Percentiles rank a stretch among this genome's conserved stretches.
Evolutionary conservation across 2,888 invertebrate species (phyloP).

Genomic region (Calliopum simillimum): DNA sequence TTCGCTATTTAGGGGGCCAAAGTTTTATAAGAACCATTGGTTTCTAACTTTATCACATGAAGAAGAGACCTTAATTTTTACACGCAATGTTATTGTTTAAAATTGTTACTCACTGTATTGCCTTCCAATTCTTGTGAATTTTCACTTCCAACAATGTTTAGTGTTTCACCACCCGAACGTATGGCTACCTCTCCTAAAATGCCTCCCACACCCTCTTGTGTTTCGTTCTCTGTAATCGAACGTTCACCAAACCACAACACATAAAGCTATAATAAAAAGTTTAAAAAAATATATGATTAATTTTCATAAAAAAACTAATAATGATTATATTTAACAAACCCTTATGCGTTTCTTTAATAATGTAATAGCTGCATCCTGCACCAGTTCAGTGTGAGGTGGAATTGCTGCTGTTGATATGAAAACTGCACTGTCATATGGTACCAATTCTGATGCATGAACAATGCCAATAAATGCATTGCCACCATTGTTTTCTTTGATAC

Average conservation of each 20-base stretch:
- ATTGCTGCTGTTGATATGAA: conserved; percentile 73
- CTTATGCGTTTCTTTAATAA: conserved; percentile 68
- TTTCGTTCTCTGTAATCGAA: conserved; percentile 64
- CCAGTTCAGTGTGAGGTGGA: conserved; percentile 70
- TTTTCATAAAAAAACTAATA: neutral
- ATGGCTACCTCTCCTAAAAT: conserved; percentile 67
- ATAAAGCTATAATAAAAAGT: conserved; percentile 62
- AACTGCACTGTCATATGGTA: conserved; percentile 75
- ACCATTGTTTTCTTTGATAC: conserved; percentile 63
- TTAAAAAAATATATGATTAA: neutral
- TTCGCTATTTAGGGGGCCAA: too few species aligned
- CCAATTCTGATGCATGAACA: conserved; percentile 71
- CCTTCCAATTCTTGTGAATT: conserved; percentile 63
- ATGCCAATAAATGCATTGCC: conserved; percentile 73
- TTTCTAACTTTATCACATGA: too few species aligned
- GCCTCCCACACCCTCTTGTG: conserved; percentile 65
- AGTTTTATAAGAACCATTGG: too few species aligned
- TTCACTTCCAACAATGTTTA: conserved; percentile 64
- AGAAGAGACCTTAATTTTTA: conserved; percentile 44
- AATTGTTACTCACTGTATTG: conserved; percentile 60
- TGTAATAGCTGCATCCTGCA: conserved; percentile 67
- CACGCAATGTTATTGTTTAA: conserved; percentile 59
- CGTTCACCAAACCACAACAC: conserved; percentile 68
- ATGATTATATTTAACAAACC: conserved; percentile 58
- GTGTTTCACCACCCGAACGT: conserved; percentile 68